These are phyloP conservation scores for Meloidogyne floridensis DNA, from an alignment of 1,140 invertebrate genomes.

Conservation along the genomic window DNA sequence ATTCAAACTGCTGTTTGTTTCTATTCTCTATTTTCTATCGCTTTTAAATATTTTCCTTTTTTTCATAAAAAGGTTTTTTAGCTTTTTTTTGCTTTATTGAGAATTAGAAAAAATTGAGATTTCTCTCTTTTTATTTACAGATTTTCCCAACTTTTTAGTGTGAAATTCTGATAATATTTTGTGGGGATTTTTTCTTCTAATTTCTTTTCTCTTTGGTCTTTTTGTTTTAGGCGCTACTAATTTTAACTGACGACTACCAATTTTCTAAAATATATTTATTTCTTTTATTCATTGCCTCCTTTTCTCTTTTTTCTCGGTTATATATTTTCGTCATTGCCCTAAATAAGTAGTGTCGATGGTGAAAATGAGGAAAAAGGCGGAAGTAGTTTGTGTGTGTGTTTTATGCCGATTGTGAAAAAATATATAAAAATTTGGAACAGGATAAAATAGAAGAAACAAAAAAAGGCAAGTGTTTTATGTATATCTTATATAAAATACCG, in stretches of 20 bases:
- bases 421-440: neutral
- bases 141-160: neutral
- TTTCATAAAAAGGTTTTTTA: no score
- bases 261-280: neutral
- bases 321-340: neutral
- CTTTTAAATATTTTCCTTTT: no score
- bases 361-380: slow-evolving; percentile 2
- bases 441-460: neutral
- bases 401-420: neutral
- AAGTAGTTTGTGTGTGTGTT: neutral
- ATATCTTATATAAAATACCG: neutral
- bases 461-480: neutral
- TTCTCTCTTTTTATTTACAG: no score
- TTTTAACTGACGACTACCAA: neutral
- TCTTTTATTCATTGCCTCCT: neutral
- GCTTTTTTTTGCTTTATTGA: no score
- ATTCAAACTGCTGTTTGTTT: no score
- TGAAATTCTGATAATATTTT: neutral
- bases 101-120: no score
- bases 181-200: neutral
- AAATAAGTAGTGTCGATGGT: neutral
- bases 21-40: no score
- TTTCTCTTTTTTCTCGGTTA: slow-evolving; percentile 5
- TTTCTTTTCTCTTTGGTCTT: neutral
- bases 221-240: neutral